These are phyloP conservation scores for Dermochelys coriacea DNA, from an alignment of 2,797 vertebrate species.

Conservation along the genomic window DNA sequence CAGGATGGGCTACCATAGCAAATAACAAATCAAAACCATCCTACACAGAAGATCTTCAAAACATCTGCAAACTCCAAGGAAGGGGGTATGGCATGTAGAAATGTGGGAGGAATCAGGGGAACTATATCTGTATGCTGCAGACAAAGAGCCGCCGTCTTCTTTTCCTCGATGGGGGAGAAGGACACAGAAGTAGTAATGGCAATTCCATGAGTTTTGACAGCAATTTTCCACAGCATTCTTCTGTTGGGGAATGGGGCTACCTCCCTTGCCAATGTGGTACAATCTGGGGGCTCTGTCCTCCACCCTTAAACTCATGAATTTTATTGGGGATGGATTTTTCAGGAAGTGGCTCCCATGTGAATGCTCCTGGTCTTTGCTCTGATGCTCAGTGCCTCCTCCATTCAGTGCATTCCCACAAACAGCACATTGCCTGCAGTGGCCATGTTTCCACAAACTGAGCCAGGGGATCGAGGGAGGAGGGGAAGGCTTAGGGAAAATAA, in stretches of 20 bases:
- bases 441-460: background rate
- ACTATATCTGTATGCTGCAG: fast-evolving
- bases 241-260: background rate
- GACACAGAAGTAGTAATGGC: background rate
- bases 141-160: fast-evolving
- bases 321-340: background rate
- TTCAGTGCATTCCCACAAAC: background rate
- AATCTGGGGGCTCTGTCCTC: background rate
- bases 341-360: background rate
- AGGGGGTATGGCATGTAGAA: background rate
- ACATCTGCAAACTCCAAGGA: fast-evolving
- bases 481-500: background rate
- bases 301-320: background rate
- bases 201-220: background rate
- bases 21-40: fast-evolving
- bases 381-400: background rate
- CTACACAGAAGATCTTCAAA: fast-evolving
- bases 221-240: background rate
- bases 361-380: background rate
- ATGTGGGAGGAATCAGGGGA: background rate
- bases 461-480: background rate
- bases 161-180: background rate
- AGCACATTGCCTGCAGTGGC: background rate
- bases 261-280: too few species aligned
- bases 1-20: fast-evolving